Evolutionary conservation across 1,140 invertebrate species (phyloP).

Genomic region (Ceratosolen fusciceps): DNA sequence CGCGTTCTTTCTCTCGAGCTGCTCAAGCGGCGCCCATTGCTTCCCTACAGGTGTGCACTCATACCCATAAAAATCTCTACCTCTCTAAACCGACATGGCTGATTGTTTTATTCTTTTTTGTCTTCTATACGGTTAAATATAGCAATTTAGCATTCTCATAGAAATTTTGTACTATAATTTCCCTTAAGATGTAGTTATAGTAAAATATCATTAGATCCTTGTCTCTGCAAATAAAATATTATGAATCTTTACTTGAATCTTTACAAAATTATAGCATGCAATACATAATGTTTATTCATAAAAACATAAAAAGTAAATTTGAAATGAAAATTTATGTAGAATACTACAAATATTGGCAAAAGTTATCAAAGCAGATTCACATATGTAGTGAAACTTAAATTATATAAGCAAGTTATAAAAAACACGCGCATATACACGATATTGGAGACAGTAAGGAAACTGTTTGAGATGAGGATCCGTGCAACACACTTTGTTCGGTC

Average conservation of each 20-base stretch:
- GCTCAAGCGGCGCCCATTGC: slow-evolving; percentile 60
- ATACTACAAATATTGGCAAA: too few species aligned
- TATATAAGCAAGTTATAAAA: background rate
- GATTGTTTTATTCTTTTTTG: slow-evolving; percentile 45
- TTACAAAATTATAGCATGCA: too few species aligned
- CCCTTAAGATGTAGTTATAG: background rate
- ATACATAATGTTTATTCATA: too few species aligned
- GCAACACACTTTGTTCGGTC: slow-evolving; percentile 62
- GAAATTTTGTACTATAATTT: background rate
- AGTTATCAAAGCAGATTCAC: too few species aligned
- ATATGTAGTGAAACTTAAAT: background rate
- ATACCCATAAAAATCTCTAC: slow-evolving; percentile 38
- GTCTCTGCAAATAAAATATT: too few species aligned
- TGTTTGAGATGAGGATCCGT: slow-evolving; percentile 45
- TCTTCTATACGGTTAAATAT: background rate
- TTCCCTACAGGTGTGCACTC: background rate
- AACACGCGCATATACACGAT: background rate
- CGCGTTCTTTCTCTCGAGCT: slow-evolving; percentile 20
- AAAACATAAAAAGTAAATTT: too few species aligned
- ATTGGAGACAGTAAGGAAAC: background rate
- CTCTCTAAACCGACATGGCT: slow-evolving; percentile 67
- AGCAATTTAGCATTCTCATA: background rate
- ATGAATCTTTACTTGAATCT: too few species aligned
- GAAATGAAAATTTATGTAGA: too few species aligned
- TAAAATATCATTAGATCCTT: too few species aligned